Conservation (phyloP, 1,140 invertebrate species). For the Pectinophora gossypiella region DNA sequence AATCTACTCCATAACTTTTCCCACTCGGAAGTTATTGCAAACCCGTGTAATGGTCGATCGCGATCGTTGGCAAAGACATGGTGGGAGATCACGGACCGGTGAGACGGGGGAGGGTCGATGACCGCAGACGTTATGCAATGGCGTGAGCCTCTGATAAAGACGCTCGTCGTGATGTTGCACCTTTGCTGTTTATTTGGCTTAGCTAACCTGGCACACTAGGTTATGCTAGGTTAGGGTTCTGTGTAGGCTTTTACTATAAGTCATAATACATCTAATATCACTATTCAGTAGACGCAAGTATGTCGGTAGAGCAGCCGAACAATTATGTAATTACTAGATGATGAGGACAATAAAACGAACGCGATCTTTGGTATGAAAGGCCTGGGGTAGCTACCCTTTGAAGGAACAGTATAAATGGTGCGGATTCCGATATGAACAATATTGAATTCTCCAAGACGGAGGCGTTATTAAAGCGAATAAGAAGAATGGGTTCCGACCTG, state of each 20-base stretch:
- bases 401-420: neutral
- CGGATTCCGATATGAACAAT: neutral
- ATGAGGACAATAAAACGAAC: neutral
- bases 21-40: constrained; percentile 4
- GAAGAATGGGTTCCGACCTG: too few relatives aligned
- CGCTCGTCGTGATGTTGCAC: constrained; percentile 10
- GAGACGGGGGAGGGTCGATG: constrained; percentile 11
- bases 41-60: constrained; percentile 2
- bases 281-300: too few relatives aligned
- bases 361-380: neutral
- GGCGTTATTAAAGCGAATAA: too few relatives aligned
- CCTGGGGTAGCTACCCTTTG: neutral
- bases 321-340: too few relatives aligned
- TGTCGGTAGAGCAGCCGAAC: too few relatives aligned
- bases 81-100: constrained; percentile 8
- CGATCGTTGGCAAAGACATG: constrained; percentile 5
- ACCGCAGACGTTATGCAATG: constrained; percentile 15
- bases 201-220: neutral
- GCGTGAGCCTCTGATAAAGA: constrained; percentile 13
- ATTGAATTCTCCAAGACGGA: neutral
- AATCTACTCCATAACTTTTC: neutral
- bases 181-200: constrained; percentile 6
- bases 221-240: constrained; percentile 4
- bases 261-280: too few relatives aligned
- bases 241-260: too few relatives aligned